These are phyloP conservation scores for Peromyscus maniculatus DNA, from an alignment of 2,113 vertebrate genomes.

Conservation along the genomic window DNA sequence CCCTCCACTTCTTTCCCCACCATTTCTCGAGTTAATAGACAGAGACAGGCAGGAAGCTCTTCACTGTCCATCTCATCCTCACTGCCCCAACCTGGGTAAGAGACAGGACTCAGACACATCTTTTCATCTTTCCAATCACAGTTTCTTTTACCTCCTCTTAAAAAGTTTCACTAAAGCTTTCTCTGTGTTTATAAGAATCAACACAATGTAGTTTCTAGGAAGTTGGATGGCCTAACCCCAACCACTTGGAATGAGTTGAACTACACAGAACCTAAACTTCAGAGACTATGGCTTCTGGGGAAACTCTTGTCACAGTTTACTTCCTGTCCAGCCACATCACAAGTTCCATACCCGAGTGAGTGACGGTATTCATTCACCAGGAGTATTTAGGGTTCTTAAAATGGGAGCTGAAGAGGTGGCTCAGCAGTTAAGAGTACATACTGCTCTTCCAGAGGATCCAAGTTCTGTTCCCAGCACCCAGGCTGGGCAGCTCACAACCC, in stretches of 20 bases:
- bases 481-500: not conserved
- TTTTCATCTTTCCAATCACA: slow-evolving; percentile 2
- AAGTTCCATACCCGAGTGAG: not conserved
- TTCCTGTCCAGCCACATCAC: not conserved
- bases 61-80: slow-evolving; percentile 13
- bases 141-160: not conserved
- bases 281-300: not conserved
- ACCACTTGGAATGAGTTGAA: not conserved
- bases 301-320: not conserved
- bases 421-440: not conserved
- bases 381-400: slow-evolving; percentile 9
- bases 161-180: not conserved
- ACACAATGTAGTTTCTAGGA: not conserved
- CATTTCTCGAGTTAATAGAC: not conserved
- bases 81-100: slow-evolving; percentile 2
- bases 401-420: not conserved
- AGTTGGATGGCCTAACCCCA: not conserved
- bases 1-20: not conserved
- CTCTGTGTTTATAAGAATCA: slow-evolving; percentile 21
- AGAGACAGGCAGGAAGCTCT: not conserved
- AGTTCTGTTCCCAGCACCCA: not conserved
- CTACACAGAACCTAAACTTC: not conserved
- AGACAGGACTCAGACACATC: not conserved
- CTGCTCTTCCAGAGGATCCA: not conserved
- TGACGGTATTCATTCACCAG: not conserved